Base-by-base conservation (phyloP, 2,888 invertebrate species). In the Lepidocyrtoides sp. region DNA sequence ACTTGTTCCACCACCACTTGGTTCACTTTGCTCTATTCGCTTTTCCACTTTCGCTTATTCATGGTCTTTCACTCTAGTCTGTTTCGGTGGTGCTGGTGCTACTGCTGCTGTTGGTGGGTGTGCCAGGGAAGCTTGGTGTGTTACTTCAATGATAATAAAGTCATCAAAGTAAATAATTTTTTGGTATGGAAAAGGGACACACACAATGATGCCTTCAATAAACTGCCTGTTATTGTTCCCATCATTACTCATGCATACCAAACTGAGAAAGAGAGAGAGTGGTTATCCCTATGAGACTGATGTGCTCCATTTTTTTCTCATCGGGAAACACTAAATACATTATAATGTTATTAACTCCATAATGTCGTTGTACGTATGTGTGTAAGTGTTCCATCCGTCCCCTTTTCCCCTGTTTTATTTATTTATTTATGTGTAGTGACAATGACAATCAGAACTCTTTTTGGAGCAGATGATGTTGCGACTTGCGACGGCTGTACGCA, bases 81-180 rank as follows among this genome's bases (percentile, higher is more conserved):
- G 8, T 36, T 66, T 77, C 75, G 23, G 14, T 66, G 36, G 54
- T 29, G 3, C 12, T 17, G 41, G 2, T 72, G 41, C 4, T 72
- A n/a, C 48, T 81, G 81, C 32, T 57, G 32, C 0, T 81, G 81
- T 17, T 60, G 69, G 84, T 60, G 66, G 69, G 36, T 41, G 69
- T 75, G 75, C 48, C 48, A 29, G 48, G 44, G n/a, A 51, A 29
- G 29, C 20, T 8, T 66, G 23, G 77, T 66, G 14, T 54, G 29
- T 66, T 87, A 48, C 75, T 79, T 14, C 57, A 87, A 81, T 77
- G 60, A 85, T 87, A 83, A 91, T 91, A 91, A 91, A 91, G 91
- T 91, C 91, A 91, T 91, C 91, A 91, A 85, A 91, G 66, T 86
- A 77, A 83, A 91, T 91, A 87, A 66, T 84, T 88, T 72, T 83